Evolutionary conservation across 2,113 vertebrate species (phyloP), one percentile per base, ranked within the genome.

Genomic region (Mixornis gularis): DNA sequence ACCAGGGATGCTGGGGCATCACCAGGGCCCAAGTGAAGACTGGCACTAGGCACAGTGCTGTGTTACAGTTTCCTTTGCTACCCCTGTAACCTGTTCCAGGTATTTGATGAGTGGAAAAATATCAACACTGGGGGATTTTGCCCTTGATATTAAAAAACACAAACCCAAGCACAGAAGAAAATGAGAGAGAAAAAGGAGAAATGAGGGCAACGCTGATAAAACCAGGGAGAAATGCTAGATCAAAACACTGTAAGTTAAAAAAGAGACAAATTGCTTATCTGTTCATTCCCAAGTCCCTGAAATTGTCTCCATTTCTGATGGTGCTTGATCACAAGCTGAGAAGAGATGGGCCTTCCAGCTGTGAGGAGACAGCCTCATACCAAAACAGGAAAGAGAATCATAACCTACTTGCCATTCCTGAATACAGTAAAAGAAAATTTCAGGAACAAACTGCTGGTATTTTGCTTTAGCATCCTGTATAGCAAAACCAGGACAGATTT

Each of bases 281-380:
- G 40, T 44, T 68, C 18, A 34, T 62, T 79, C 74, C 34, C 34
- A 46, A 5, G 27, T 60, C 66, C 32, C 40, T 85, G 78, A 76
- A 36, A 69, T 60, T 85, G 85, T 60, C 58, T 38, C 32, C 26
- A 30, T 58, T 93, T 92, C 89, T 78, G 49, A 76, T 81, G 52
- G 60, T 56, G 20, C 59, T 77, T 85, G 59, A 55, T 83, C 71
- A 70, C 60, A 89, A 89, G 66, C 82, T 77, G 79, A 91, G 91
- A 92, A 41, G 43, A 95, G 74, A 85, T 46, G 34, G 68, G 63
- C 51, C 51, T 48, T 94, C 93, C 79, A 87, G 24, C 85, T 79
- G 85, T 79, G 87, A 32, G 4, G 13, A 92, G 58, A 36, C 53
- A 92, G 90, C 38, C 29, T 92, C 64, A 59, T 5, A 76, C 46